These are phyloP conservation scores for Nansenia antarctica DNA, from an alignment of 2,113 vertebrate genomes.

Conservation along the genomic window DNA sequence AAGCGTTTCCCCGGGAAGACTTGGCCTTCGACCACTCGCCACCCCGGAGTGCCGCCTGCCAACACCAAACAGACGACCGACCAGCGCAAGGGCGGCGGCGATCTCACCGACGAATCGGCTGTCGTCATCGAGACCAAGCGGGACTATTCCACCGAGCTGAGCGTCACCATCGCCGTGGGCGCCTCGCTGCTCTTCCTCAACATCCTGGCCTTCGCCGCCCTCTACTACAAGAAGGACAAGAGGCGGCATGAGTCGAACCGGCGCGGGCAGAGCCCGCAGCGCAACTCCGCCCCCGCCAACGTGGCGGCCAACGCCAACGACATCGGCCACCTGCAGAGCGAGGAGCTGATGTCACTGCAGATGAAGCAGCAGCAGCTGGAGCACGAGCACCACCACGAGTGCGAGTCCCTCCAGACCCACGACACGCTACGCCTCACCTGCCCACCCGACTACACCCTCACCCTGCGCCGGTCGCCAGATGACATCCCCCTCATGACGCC, in stretches of 20 bases:
- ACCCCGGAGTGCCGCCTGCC: slow-evolving; percentile 85
- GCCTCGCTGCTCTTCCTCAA: slow-evolving; percentile 94
- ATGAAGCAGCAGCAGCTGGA: slow-evolving; percentile 87
- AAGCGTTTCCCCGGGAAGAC: slow-evolving; percentile 87
- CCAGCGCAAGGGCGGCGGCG: slow-evolving; percentile 76
- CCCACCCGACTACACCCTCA: slow-evolving; percentile 84
- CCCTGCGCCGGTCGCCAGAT: slow-evolving; percentile 82
- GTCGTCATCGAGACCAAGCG: slow-evolving; percentile 92
- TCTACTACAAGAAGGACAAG: slow-evolving; percentile 98
- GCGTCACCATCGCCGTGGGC: slow-evolving; percentile 94
- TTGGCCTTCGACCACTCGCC: slow-evolving; percentile 91
- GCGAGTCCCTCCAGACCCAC: slow-evolving; percentile 83
- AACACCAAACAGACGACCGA: slow-evolving; percentile 89
- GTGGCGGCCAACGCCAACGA: slow-evolving; percentile 73
- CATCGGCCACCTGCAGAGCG: slow-evolving; percentile 86
- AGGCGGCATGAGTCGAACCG: slow-evolving; percentile 88
- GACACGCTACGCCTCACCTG: slow-evolving; percentile 86
- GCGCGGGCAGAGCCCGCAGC: slow-evolving; percentile 82
- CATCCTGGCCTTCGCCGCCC: slow-evolving; percentile 91
- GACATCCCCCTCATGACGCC: slow-evolving; percentile 87
- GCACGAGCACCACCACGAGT: slow-evolving; percentile 86
- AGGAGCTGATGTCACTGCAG: slow-evolving; percentile 92
- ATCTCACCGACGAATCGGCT: slow-evolving; percentile 79
- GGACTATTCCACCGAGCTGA: slow-evolving; percentile 93
- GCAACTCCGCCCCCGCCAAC: slow-evolving; percentile 57